Base-by-base conservation (phyloP, 2,797 vertebrate genomes). In the Typhlichthys eigenmanni region DNA sequence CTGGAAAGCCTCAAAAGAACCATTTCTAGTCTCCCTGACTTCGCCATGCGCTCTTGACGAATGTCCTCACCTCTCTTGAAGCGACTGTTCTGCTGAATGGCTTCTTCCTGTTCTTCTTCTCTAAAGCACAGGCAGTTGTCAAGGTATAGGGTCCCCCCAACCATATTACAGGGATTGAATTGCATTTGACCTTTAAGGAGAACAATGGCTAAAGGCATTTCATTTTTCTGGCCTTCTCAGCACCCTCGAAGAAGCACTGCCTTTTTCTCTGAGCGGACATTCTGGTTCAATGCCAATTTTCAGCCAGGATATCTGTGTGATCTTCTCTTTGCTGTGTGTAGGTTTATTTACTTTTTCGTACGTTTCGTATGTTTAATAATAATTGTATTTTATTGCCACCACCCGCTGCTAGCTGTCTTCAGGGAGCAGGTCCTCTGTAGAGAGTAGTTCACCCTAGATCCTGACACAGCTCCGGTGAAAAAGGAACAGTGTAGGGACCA, bases 201-300 rank as follows among this genome's bases (percentile, higher is more conserved):
- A 92, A 92, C 92, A 94, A 93, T 92, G 87, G 90, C 85, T 85
- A 79, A 87, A 92, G 89, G 85, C 86, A 86, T 92, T 91, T 91
- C 69, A 79, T 84, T 89, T 89, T 85, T 89, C 75, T 81, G 87
- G 82, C 84, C 87, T 88, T 87, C 88, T 88, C 81, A 70, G 73
- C 45, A 73, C 79, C 14, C 68, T 69, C 64, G 72, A 83, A 84
- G 81, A 89, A 87, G 81, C 82, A 85, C 73, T 38, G 38, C 78
- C 77, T 80, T 83, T 80, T 82, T 72, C 75, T 65, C 74, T 72
- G 77, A 78, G 70, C 84, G 86, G 89, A 86, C 75, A 66, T 76
- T 74, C 78, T 86, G 73, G 82, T 88, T 79, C 82, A 80, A 80
- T 84, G 70, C 81, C 83, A 81, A 87, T 84, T 90, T 83, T 87